Evolutionary conservation across 1,140 invertebrate species (phyloP), one percentile per base, ranked within the genome.

Genomic region (Pogonomyrmex californicus): DNA sequence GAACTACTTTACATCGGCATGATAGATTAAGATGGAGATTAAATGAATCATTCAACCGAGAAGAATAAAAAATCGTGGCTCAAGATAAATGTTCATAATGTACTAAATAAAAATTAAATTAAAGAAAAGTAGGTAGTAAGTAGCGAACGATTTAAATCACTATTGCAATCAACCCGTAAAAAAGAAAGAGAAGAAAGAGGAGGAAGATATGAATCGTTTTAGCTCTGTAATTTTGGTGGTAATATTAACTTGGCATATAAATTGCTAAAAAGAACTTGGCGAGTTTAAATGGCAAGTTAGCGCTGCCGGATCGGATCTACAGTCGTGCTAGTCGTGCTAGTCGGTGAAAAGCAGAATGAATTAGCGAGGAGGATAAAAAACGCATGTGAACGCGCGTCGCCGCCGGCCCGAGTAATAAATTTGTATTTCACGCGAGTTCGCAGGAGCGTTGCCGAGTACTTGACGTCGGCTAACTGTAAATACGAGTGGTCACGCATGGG

Each of bases 401-500:
- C 41, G 14, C 33, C 73, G 47, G 30, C 41, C 9, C 68, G 41
- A 14, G 30, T 60, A 44, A 41, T 75, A 62, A 60, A 75, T 60
- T 83, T 30, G 71, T 38, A 75, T 60, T 83, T 83, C 79, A 47
- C 49, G 54, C 33, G 41, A 83, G 68, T 49, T 82, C 65, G 47
- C 49, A 41, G 23, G 76, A 68, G n/a, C 3, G 44, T 66, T 79
- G 62, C 44, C 33, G 23, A n/a, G 60, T 73, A 12, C 54, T 73
- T 23, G 49, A 73, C 30, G 60, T 47, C 54, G 51, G 30, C 17
- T 83, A 83, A 83, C 68, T 75, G 79, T 83, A 83, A 73, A 73
- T 62, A 41, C 79, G 66, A 60, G 41, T 47, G 58, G 54, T 83
- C 79, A 62, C 68, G 79, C 68, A 83, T 60, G 79, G 68, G 79